Conservation (phyloP, 2,888 invertebrate genomes). For the Herminia tarsipennalis region DNA sequence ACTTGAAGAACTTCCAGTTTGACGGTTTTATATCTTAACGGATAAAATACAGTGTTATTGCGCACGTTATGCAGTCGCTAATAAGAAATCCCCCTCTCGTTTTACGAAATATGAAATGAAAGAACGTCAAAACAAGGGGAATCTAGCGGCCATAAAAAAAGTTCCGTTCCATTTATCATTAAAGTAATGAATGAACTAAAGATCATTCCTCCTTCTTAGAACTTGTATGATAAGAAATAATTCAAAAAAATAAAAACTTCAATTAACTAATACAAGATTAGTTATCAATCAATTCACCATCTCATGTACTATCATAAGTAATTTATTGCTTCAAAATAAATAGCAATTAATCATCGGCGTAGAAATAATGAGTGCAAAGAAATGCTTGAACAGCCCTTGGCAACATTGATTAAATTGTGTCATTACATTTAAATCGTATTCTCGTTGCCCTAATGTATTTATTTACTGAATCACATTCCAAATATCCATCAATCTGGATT, state of each 20-base stretch:
- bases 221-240: neutral
- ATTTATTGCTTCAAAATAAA: too few species aligned
- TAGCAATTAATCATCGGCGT: neutral
- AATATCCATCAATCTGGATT: neutral
- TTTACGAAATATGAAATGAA: slow-evolving; percentile 64
- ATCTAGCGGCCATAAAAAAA: slow-evolving; percentile 75
- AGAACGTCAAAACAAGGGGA: slow-evolving; percentile 79
- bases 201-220: too few species aligned
- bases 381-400: neutral
- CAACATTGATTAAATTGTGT: slow-evolving; percentile 3
- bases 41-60: slow-evolving; percentile 54
- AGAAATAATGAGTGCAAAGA: slow-evolving; percentile 3
- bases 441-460: neutral
- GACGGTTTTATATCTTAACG: slow-evolving; percentile 55
- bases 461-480: too few species aligned
- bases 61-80: slow-evolving; percentile 54
- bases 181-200: neutral
- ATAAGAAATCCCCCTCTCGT: slow-evolving; percentile 64
- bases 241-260: too few species aligned
- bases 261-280: too few species aligned
- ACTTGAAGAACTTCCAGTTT: slow-evolving; percentile 81
- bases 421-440: neutral
- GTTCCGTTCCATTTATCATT: slow-evolving; percentile 55
- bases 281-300: too few species aligned
- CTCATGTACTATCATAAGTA: too few species aligned